phyloP scores from a whole-genome alignment of 2,888 invertebrate genomes.

The Lochmaea crataegi region DNA sequence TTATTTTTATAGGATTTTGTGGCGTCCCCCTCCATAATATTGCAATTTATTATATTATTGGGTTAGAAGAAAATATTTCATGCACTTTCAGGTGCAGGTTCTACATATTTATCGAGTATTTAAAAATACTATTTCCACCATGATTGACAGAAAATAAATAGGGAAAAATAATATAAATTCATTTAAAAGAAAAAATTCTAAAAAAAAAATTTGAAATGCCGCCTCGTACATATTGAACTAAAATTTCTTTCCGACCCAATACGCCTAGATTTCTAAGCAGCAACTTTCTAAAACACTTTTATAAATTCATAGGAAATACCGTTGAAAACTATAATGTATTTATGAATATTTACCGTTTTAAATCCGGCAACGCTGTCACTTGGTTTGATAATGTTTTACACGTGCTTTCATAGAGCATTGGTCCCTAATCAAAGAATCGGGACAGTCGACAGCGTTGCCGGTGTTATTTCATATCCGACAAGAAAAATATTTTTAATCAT shows the following conservation, averaged over 20 bases:
- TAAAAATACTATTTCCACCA: too few species aligned
- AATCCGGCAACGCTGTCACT: conserved; percentile 9
- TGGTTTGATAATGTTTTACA: conserved; percentile 22
- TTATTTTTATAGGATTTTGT: too few species aligned
- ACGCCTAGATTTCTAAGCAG: conserved; percentile 4
- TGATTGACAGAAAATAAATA: too few species aligned
- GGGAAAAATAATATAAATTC: neutral
- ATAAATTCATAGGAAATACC: conserved; percentile 17
- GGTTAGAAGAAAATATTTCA: too few species aligned
- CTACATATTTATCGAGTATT: too few species aligned
- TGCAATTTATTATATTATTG: too few species aligned
- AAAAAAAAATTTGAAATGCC: neutral
- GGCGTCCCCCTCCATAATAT: too few species aligned
- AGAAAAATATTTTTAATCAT: neutral
- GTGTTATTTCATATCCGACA: neutral
- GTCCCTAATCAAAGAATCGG: conserved; percentile 30
- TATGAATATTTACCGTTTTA: conserved; percentile 2
- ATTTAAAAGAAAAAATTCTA: neutral
- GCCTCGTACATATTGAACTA: neutral
- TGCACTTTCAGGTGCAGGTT: too few species aligned
- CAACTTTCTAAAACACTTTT: conserved; percentile 20
- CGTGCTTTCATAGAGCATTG: conserved; percentile 32
- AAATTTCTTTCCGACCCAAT: neutral
- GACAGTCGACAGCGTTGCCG: conserved; percentile 20
- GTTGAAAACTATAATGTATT: conserved; percentile 7